Evolutionary conservation across 1,140 invertebrate species (phyloP).

Genomic region (Cydia fagiglandana): DNA sequence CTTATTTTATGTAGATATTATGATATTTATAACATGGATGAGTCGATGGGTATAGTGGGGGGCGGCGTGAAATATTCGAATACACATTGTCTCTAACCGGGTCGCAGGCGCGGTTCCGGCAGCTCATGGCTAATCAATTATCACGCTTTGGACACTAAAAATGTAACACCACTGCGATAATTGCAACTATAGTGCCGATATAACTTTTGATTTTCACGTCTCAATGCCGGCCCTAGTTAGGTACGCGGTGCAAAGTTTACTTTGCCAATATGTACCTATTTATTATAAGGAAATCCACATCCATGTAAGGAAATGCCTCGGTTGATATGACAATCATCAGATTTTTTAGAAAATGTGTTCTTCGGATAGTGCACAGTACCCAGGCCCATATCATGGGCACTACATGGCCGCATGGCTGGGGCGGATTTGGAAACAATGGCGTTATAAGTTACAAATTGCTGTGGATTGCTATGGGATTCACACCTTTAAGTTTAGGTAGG

Average conservation of each 20-base stretch:
- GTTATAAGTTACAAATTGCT: too few relatives aligned
- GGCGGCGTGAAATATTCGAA: background rate
- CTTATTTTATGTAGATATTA: background rate
- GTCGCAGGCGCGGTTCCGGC: background rate
- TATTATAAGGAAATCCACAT: background rate
- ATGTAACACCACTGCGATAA: constrained; percentile 40
- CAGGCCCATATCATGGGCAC: too few relatives aligned
- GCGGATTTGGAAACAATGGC: too few relatives aligned
- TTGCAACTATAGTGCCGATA: constrained; percentile 39
- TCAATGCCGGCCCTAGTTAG: constrained; percentile 46
- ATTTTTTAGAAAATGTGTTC: background rate
- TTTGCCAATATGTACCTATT: constrained; percentile 3
- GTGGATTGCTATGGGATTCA: too few relatives aligned
- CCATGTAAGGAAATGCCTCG: background rate
- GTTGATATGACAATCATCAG: background rate
- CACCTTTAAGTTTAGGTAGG: too few relatives aligned
- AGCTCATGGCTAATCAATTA: constrained; percentile 45
- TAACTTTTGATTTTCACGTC: constrained; percentile 55
- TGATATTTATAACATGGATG: background rate
- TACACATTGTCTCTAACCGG: constrained; percentile 22
- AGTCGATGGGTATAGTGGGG: background rate
- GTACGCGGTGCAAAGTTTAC: constrained; percentile 21
- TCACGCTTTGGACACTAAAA: constrained; percentile 40
- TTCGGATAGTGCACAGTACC: background rate
- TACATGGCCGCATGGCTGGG: too few relatives aligned